Conservation (phyloP, 1,140 invertebrate species). For the Babylonia areolata region DNA sequence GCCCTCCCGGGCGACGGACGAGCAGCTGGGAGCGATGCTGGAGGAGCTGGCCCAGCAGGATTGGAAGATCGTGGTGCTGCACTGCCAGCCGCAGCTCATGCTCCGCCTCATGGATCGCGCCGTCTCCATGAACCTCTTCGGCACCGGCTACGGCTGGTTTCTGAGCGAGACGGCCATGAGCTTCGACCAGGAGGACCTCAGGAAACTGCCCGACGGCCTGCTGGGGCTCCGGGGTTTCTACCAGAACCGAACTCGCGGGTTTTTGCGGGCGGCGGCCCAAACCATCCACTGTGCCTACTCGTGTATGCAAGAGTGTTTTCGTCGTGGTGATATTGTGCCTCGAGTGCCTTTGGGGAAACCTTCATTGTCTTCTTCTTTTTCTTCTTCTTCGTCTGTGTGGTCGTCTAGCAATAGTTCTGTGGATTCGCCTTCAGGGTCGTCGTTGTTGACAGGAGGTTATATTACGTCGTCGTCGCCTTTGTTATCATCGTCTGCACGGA, state of each 20-base stretch:
- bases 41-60: constrained; percentile 40
- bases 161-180: constrained; percentile 50
- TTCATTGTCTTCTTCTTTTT: constrained; percentile 25
- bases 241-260: constrained; percentile 37
- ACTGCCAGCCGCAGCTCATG: constrained; percentile 47
- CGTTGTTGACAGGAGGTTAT: neutral
- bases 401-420: neutral
- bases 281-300: constrained; percentile 26
- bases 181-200: constrained; percentile 9
- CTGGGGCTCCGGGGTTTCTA: constrained; percentile 53
- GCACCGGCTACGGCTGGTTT: constrained; percentile 60
- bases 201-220: constrained; percentile 47
- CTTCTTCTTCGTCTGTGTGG: neutral
- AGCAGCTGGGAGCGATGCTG: constrained; percentile 26
- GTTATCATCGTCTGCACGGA: neutral
- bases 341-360: neutral
- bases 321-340: neutral
- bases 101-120: constrained; percentile 32
- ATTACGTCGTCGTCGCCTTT: neutral
- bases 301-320: constrained; percentile 32
- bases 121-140: constrained; percentile 47
- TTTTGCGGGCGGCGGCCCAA: neutral
- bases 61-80: constrained; percentile 49
- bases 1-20: neutral
- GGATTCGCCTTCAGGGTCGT: neutral